Evolutionary conservation across 2,113 vertebrate species (phyloP), one percentile per base, ranked within the genome.

Genomic region (Chlamydotis undulata): DNA sequence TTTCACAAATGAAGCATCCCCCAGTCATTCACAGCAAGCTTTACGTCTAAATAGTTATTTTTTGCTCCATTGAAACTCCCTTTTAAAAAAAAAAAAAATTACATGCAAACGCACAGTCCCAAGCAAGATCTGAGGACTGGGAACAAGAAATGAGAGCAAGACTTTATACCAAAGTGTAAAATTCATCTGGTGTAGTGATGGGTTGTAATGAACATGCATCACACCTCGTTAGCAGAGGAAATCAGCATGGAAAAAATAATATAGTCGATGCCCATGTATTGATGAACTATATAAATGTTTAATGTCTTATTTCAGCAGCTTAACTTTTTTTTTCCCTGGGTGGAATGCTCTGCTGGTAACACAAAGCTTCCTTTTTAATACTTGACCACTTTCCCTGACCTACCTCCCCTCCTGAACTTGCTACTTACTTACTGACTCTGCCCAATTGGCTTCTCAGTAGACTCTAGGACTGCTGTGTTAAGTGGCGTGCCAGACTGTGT

Each of bases 371-470:
- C 14, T 71, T 88, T 86, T 75, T 69, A n/a, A 13, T 28, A 14
- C 7, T 52, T 56, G n/a, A 12, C 22, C 14, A 9, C 23, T 35
- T 39, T 16, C 6, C 7, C 22, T 56, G 10, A 11, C 18, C 35
- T 8, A 33, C 18, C 55, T 10, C 16, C 16, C 15, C 1, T 26
- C 15, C 25, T 0, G 0, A 70, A 24, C 19, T 68, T 69, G 7
- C 10, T 65, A 12, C 45, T 28, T 49, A 33, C 28, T 69, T 73
- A 3, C 18, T 77, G 5, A 7, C 14, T 35, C 28, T 70, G 55
- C 22, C 17, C 16, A 11, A 7, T 59, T 74, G 35, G 9, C 17
- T 81, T 90, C 35, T 52, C 37, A 31, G 67, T 23, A 35, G 35
- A 3, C 39, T 43, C 6, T 15, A 33, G 23, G 29, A 7, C 43